These are phyloP conservation scores for Blastobasis adustella DNA, from an alignment of 2,888 invertebrate species.

Conservation along the genomic window DNA sequence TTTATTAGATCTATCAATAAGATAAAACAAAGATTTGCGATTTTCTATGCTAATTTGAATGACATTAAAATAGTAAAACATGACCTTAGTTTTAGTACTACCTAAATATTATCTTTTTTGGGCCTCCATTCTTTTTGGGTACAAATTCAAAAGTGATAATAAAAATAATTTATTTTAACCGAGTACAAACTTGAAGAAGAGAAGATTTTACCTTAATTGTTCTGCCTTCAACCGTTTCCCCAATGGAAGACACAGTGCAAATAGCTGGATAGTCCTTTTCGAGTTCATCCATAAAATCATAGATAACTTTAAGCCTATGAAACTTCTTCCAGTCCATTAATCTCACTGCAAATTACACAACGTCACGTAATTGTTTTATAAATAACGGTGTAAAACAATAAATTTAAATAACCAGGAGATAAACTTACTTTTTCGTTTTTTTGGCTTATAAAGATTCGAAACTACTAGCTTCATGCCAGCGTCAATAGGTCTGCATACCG, in stretches of 20 bases:
- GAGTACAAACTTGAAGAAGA: no score
- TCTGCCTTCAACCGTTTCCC: constrained; percentile 83
- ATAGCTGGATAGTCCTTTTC: constrained; percentile 84
- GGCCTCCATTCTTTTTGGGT: no score
- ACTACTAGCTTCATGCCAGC: constrained; percentile 23
- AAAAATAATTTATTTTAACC: no score
- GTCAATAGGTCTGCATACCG: neutral
- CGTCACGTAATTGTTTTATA: neutral
- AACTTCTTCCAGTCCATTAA: constrained; percentile 85
- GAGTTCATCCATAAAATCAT: constrained; percentile 84
- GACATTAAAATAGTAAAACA: no score
- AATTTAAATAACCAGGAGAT: no score
- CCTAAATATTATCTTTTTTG: no score
- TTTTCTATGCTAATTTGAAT: no score
- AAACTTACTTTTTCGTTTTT: constrained; percentile 35
- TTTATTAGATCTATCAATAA: no score
- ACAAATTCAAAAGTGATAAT: no score
- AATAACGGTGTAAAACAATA: constrained; percentile 2
- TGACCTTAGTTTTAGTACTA: no score
- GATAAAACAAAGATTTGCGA: no score
- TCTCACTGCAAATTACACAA: constrained; percentile 32
- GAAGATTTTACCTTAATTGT: constrained; percentile 76
- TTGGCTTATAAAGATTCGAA: constrained; percentile 33
- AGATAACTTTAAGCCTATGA: constrained; percentile 83
- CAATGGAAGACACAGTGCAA: constrained; percentile 84